A percentile compares a stretch with the other conserved stretches of the same genome.
These are phyloP conservation scores for Schlechtendalia chinensis DNA, from an alignment of 1,140 invertebrate genomes.

Conservation along the genomic window DNA sequence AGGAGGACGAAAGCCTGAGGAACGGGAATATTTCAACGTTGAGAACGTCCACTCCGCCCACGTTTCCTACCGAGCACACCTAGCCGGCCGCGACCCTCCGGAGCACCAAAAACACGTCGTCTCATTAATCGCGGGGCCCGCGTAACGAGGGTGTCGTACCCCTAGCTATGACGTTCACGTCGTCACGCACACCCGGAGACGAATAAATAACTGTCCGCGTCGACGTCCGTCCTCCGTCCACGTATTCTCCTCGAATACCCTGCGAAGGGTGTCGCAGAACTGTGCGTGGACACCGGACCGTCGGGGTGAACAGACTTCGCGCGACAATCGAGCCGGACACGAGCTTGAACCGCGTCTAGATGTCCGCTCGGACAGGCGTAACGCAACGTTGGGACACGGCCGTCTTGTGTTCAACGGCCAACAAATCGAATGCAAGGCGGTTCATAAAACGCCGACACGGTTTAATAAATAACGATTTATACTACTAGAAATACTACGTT, in stretches of 20 bases:
- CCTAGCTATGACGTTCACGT: constrained; percentile 35
- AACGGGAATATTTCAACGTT: constrained; percentile 34
- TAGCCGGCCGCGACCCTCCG: neutral
- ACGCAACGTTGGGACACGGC: too few relatives aligned
- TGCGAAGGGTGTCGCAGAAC: too few relatives aligned
- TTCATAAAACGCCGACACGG: too few relatives aligned
- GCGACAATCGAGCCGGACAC: too few relatives aligned
- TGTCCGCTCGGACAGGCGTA: too few relatives aligned
- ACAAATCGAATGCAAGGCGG: too few relatives aligned
- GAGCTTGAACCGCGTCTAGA: too few relatives aligned
- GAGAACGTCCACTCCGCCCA: neutral
- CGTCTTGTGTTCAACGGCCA: too few relatives aligned
- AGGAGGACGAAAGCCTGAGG: neutral
- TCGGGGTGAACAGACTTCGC: too few relatives aligned
- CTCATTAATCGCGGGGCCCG: constrained; percentile 34
- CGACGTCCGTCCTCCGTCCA: constrained; percentile 19
- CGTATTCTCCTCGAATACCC: neutral
- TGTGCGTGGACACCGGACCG: too few relatives aligned
- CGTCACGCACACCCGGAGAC: constrained; percentile 27
- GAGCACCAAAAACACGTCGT: constrained; percentile 32
- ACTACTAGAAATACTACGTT: too few relatives aligned
- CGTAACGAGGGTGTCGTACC: constrained; percentile 35
- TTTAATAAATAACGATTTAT: too few relatives aligned
- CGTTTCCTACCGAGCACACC: constrained; percentile 33
- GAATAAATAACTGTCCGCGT: constrained; percentile 35